phyloP scores from a whole-genome alignment of 1,140 invertebrate species.

The Parapsyche elsis region DNA sequence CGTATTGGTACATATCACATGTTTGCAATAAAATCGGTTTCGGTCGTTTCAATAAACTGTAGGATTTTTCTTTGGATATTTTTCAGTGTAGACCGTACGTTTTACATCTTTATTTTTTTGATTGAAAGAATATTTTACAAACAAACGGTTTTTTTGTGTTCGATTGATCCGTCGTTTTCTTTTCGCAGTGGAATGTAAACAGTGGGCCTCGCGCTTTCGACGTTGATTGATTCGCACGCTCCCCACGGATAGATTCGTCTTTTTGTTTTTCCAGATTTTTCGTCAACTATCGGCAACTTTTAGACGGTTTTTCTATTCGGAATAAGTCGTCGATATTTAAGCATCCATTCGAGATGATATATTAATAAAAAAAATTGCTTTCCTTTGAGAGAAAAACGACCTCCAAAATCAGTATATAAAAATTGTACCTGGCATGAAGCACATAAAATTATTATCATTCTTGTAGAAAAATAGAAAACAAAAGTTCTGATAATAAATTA shows the following conservation, averaged over 20 bases:
- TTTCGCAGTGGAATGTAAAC: slow-evolving; percentile 2
- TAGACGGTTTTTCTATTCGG: not conserved
- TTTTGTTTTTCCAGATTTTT: slow-evolving; percentile 20
- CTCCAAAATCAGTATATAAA: too few species aligned
- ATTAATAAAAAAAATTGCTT: too few species aligned
- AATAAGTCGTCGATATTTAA: not conserved
- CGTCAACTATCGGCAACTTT: slow-evolving; percentile 27
- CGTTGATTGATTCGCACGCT: slow-evolving; percentile 27
- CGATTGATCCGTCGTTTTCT: slow-evolving; percentile 20
- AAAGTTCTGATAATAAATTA: too few species aligned
- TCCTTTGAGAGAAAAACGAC: too few species aligned
- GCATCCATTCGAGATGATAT: not conserved
- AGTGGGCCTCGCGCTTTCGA: slow-evolving; percentile 3
- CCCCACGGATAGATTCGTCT: slow-evolving; percentile 29
- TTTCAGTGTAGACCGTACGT: not conserved
- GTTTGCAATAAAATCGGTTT: too few species aligned
- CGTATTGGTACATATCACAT: not conserved
- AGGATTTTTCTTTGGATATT: not conserved
- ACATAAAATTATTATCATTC: too few species aligned
- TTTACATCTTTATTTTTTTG: not conserved
- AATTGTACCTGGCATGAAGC: too few species aligned
- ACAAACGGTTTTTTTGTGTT: not conserved
- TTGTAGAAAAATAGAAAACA: too few species aligned
- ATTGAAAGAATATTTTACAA: slow-evolving; percentile 21
- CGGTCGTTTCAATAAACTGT: too few species aligned